These are phyloP conservation scores for Prionchulus punctatus DNA, from an alignment of 2,888 invertebrate species.

Conservation along the genomic window DNA sequence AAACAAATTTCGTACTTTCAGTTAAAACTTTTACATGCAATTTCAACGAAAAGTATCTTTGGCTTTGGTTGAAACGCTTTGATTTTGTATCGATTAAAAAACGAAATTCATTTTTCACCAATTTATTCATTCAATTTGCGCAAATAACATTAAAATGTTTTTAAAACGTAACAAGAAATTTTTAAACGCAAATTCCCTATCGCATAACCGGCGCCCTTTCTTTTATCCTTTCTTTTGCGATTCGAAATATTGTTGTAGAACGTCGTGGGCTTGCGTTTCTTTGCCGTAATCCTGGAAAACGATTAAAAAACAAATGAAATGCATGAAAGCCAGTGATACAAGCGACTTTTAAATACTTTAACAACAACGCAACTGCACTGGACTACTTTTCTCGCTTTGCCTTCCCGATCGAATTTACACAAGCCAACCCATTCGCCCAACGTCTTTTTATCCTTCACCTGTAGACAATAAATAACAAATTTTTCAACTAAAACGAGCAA, in stretches of 20 bases:
- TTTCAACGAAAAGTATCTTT: too few relatives aligned
- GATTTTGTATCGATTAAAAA: too few relatives aligned
- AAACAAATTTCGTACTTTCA: too few relatives aligned
- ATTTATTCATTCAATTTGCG: not conserved
- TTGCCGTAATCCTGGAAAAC: conserved; percentile 77
- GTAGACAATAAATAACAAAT: conserved; percentile 10
- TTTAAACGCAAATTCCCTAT: too few relatives aligned
- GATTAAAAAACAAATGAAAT: not conserved
- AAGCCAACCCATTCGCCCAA: conserved; percentile 98
- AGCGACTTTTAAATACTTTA: conserved; percentile 44
- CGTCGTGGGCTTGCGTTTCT: conserved; percentile 83
- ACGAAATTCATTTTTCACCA: too few relatives aligned
- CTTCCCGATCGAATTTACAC: conserved; percentile 97
- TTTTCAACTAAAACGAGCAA: not conserved
- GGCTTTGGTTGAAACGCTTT: too few relatives aligned
- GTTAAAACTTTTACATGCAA: too few relatives aligned
- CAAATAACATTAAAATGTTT: not conserved
- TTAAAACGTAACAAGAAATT: not conserved
- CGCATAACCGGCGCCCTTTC: too few relatives aligned
- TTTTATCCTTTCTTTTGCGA: conserved; percentile 18
- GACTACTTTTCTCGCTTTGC: conserved; percentile 94
- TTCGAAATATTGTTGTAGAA: conserved; percentile 83
- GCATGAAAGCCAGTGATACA: not conserved
- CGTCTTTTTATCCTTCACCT: conserved; percentile 89
- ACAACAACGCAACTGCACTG: conserved; percentile 95